Percentiles rank a stretch among this genome's conserved stretches.
Conservation (phyloP, 2,113 vertebrate genomes). For the Tragelaphus scriptus region DNA sequence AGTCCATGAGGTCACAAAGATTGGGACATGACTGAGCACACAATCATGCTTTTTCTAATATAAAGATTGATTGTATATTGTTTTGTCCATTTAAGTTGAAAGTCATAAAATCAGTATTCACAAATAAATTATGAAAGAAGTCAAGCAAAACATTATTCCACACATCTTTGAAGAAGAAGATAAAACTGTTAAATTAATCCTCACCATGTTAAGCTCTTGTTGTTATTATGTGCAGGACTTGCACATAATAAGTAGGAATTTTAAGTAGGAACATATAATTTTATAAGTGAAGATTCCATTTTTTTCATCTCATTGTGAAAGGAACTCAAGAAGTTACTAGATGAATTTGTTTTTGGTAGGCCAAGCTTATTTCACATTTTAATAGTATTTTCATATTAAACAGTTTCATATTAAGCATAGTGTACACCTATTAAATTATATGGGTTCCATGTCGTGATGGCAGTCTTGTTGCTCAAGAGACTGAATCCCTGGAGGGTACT, state of each 20-base stretch:
- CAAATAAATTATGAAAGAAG: conserved; percentile 10
- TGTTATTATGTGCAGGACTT: not conserved
- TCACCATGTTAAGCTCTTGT: not conserved
- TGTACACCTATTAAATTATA: not conserved
- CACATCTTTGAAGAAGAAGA: conserved; percentile 15
- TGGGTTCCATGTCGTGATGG: not conserved
- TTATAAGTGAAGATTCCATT: not conserved
- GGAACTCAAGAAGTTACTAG: conserved; percentile 6
- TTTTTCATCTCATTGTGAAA: not conserved
- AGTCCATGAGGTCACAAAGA: not conserved
- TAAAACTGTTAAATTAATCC: conserved; percentile 10
- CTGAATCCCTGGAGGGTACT: not conserved
- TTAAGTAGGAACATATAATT: not conserved
- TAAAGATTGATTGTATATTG: not conserved
- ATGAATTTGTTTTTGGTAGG: not conserved
- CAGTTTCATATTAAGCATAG: not conserved
- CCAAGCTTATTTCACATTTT: not conserved
- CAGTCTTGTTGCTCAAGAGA: not conserved
- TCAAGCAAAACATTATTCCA: not conserved
- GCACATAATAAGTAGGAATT: not conserved
- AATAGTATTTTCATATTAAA: not conserved
- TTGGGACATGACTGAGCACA: not conserved
- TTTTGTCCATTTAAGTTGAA: not conserved
- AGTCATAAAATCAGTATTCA: not conserved
- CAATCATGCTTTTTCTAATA: not conserved